phyloP scores from a whole-genome alignment of 2,113 vertebrate genomes.

The Elephas maximus region DNA sequence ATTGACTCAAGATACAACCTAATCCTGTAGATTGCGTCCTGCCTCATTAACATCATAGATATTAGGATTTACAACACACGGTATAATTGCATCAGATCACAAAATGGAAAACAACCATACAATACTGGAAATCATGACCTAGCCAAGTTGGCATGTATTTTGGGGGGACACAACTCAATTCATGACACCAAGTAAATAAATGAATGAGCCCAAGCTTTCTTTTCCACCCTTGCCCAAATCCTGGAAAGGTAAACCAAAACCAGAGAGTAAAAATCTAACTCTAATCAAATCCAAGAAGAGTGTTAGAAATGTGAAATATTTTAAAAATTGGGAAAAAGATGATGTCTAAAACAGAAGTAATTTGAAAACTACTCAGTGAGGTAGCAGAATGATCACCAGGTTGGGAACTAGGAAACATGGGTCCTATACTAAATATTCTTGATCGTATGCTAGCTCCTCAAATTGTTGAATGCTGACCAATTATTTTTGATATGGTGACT shows the following conservation, averaged over 20 bases:
- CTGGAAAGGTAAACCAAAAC: neutral
- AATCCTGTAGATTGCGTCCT: no score
- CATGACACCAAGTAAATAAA: neutral
- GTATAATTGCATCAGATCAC: no score
- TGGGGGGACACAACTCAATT: no score
- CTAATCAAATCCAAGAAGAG: neutral
- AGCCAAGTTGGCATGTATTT: no score
- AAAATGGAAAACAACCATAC: no score
- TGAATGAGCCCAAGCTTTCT: neutral
- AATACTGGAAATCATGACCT: no score
- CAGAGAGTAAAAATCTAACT: neutral
- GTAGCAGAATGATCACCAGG: neutral
- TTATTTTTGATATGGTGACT: no score
- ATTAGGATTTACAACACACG: no score
- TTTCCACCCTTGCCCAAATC: neutral
- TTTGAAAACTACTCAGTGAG: neutral
- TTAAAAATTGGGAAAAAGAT: slow-evolving; percentile 21
- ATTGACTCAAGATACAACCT: no score
- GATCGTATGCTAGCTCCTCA: no score
- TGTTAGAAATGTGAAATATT: neutral
- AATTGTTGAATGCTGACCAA: no score
- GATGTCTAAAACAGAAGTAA: neutral
- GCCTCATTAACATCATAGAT: no score
- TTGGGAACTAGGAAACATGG: neutral
- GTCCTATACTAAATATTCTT: neutral